phyloP scores from a whole-genome alignment of 2,797 vertebrate genomes.

The Pseudochirops cupreus region DNA sequence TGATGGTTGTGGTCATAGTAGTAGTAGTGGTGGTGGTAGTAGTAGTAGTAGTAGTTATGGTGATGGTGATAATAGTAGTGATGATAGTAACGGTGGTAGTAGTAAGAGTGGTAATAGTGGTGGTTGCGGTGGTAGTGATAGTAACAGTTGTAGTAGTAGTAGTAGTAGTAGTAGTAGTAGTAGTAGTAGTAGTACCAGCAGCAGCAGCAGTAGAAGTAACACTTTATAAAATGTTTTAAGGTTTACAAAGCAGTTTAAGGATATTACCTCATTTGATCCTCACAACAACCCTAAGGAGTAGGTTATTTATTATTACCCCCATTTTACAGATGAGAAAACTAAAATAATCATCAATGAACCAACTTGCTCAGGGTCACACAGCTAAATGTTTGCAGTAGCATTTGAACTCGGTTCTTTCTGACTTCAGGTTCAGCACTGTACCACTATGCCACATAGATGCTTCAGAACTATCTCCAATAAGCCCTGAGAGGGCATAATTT shows the following conservation, averaged over 20 bases:
- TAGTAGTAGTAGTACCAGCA: neutral
- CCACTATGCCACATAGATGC: neutral
- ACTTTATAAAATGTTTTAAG: neutral
- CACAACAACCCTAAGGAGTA: neutral
- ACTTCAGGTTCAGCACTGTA: neutral
- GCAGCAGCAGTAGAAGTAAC: neutral
- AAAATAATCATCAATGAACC: neutral
- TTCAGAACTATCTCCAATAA: neutral
- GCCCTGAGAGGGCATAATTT: neutral
- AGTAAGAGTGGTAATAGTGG: no score
- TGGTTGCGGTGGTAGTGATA: neutral
- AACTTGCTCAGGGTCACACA: neutral
- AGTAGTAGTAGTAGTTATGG: neutral
- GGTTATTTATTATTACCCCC: neutral
- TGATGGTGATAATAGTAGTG: neutral
- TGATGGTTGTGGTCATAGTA: accelerated
- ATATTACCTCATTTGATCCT: neutral
- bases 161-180: neutral
- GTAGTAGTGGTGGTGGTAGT: accelerated
- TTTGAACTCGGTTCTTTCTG: neutral
- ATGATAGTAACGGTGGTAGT: no score
- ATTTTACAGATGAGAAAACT: neutral
- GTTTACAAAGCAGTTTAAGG: neutral
- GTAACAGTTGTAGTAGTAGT: neutral
- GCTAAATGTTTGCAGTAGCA: neutral